Evolutionary conservation across 2,113 vertebrate species (phyloP), one percentile per base, ranked within the genome.

Genomic region (Butorides virescens): DNA sequence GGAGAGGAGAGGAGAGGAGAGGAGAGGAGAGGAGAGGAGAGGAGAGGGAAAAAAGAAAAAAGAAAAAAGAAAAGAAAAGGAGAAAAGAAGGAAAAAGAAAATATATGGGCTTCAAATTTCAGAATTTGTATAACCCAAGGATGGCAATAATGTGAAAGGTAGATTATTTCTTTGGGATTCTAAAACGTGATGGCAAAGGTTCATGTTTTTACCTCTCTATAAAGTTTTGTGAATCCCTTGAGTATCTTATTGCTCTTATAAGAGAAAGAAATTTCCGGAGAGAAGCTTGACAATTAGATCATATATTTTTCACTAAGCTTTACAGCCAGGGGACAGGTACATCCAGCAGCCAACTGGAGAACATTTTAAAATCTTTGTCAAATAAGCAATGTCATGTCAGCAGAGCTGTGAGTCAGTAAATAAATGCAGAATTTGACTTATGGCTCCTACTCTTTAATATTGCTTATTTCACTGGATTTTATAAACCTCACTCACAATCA

Each of bases 381-480:
- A 56, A 82, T 49, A 85, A 95, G 27, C 49, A 73, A 23, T 73
- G 46, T 39, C 46, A 42, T 53, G 22, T 73, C 71, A 88, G 71
- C 66, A 86, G 75, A 77, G 49, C 56, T 63, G 66, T 30, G 30
- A 84, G 49, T 74, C 82, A 63, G n/a, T 74, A 80, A 94, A 87
- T 37, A 89, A 81, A 84, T 30, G 55, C 63, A 83, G 39, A 61
- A 66, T 53, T 42, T 88, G 47, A 46, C 36, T 70, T 70, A 62
- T 0, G 25, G 37, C 34, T 88, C 66, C 36, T 39, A 53, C 25
- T 79, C 23, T 23, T 13, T 7, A 67, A 27, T 63, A 58, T 13
- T 84, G 49, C 44, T 90, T 59, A 85, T 92, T 95, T 94, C 26
- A 63, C 27, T 84, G 52, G 9, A 27, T 84, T 95, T 92, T 87